These are phyloP conservation scores for Cyprinus carpio DNA, from an alignment of 2,113 vertebrate genomes.

Conservation along the genomic window DNA sequence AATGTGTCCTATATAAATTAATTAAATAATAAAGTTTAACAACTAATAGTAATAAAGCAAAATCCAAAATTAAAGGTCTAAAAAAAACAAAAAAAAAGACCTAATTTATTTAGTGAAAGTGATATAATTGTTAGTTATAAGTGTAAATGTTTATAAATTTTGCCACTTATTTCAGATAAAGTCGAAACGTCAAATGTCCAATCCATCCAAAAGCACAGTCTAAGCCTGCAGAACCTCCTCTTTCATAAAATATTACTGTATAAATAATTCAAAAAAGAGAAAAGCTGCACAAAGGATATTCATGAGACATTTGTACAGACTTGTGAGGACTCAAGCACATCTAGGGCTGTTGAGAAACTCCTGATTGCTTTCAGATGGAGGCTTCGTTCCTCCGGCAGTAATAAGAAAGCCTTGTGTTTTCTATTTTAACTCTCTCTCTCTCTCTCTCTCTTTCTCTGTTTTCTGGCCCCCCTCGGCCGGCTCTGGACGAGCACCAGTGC, in stretches of 20 bases:
- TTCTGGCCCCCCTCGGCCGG: background rate
- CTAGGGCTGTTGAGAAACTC: conserved; percentile 8
- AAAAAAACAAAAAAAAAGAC: background rate
- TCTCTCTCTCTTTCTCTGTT: background rate
- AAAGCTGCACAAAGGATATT: background rate
- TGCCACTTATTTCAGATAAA: background rate
- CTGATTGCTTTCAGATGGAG: conserved; percentile 44
- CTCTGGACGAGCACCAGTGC: background rate
- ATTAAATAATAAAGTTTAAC: background rate
- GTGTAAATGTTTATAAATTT: background rate
- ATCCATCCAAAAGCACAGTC: background rate
- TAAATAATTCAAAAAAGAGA: background rate
- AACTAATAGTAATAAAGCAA: background rate
- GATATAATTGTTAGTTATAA: no score
- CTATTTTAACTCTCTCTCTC: conserved; percentile 17
- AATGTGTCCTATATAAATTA: background rate
- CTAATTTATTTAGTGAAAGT: background rate
- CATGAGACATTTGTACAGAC: background rate
- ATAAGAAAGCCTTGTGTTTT: background rate
- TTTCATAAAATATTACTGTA: background rate
- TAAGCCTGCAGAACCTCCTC: background rate
- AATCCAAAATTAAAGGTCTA: background rate
- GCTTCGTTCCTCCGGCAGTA: background rate
- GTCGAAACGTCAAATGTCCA: background rate
- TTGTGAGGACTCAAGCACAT: background rate